Evolutionary conservation across 2,113 vertebrate species (phyloP).

Genomic region (Ptyas mucosa): DNA sequence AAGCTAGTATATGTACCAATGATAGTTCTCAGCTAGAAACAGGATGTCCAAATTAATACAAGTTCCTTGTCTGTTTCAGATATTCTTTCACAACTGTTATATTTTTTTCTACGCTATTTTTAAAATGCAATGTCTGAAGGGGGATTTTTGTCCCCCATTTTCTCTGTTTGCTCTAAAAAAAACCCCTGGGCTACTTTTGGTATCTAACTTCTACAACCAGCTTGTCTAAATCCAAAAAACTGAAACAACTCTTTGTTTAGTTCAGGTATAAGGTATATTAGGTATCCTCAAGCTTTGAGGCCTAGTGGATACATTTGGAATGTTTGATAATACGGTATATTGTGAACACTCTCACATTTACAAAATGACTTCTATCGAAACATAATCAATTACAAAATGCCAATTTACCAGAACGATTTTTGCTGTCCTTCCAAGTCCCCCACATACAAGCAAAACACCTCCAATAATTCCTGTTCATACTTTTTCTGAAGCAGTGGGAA

Average conservation of each 20-base stretch:
- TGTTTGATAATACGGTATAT: background rate
- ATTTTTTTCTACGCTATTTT: background rate
- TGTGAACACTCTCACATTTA: background rate
- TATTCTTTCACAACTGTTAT: background rate
- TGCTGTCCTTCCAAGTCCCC: background rate
- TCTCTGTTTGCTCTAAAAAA: background rate
- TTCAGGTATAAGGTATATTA: background rate
- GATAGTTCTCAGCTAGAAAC: background rate
- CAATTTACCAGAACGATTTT: background rate
- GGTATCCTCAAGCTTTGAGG: background rate
- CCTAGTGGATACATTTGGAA: background rate
- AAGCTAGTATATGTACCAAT: too few relatives aligned
- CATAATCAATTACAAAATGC: background rate
- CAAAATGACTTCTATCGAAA: background rate
- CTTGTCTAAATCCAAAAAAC: background rate
- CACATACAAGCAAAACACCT: background rate
- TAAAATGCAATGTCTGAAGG: background rate
- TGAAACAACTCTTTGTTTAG: background rate
- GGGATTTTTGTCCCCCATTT: background rate
- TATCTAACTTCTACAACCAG: background rate
- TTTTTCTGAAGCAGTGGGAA: background rate
- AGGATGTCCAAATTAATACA: background rate
- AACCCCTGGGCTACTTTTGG: background rate
- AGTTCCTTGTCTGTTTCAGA: background rate
- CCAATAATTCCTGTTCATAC: background rate